Evolutionary conservation across 2,797 vertebrate genomes (phyloP).

Genomic region (Scomberomorus guttatus): DNA sequence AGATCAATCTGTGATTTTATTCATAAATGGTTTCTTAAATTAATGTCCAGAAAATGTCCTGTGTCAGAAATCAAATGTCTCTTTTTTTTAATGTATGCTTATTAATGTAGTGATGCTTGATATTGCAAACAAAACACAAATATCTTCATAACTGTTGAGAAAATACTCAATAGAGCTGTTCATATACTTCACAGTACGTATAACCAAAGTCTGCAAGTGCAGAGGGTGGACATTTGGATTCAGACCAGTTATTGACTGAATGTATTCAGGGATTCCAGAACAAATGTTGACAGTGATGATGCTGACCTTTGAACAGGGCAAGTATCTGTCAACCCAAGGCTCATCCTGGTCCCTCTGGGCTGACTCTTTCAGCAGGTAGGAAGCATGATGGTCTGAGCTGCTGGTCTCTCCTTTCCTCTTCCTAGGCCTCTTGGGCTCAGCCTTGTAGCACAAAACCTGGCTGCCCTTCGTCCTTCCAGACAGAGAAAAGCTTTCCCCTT

Average conservation of each 20-base stretch:
- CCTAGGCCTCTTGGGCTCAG: conserved; percentile 68
- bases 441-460: conserved; percentile 41
- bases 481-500: conserved; percentile 62
- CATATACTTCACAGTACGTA: too few species aligned
- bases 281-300: neutral
- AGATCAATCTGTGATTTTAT: too few species aligned
- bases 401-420: conserved; percentile 80
- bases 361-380: conserved; percentile 41
- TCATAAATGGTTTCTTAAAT: neutral
- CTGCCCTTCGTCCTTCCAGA: conserved; percentile 62
- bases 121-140: too few species aligned
- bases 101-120: too few species aligned
- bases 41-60: too few species aligned
- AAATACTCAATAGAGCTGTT: too few species aligned
- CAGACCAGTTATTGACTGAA: neutral
- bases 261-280: neutral
- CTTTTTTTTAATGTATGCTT: too few species aligned
- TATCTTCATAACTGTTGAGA: too few species aligned
- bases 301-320: conserved; percentile 89
- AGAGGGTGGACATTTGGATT: neutral
- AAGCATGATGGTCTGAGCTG: conserved; percentile 3
- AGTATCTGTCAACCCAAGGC: conserved; percentile 93
- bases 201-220: too few species aligned
- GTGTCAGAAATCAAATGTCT: too few species aligned
- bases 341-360: conserved; percentile 78